Percentiles rank a stretch among this genome's conserved stretches.
These are phyloP conservation scores for Mormyrus lacerda DNA, from an alignment of 2,113 vertebrate species.

Conservation along the genomic window DNA sequence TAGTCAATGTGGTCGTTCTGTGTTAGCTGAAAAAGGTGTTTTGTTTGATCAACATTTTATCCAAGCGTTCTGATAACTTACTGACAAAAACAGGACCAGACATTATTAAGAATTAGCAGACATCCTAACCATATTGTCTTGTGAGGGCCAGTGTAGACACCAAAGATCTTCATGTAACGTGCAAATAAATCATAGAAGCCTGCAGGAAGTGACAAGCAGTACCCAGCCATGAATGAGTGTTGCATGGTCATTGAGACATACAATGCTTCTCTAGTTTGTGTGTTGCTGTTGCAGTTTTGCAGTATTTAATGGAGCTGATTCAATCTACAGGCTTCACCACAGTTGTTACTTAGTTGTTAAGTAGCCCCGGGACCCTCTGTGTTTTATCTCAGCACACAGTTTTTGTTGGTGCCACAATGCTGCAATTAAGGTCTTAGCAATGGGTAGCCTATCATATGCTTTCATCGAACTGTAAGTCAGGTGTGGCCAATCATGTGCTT, in stretches of 20 bases:
- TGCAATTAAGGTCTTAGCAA: neutral
- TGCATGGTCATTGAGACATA: neutral
- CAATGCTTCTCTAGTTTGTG: neutral
- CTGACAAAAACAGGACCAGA: neutral
- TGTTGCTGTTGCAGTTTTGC: neutral
- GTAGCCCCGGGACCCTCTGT: neutral
- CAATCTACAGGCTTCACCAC: neutral
- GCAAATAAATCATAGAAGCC: neutral
- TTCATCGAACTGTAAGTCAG: neutral
- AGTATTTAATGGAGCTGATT: neutral
- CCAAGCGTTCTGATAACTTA: neutral
- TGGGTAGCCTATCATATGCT: neutral
- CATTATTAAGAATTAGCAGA: neutral
- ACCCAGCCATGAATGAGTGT: neutral
- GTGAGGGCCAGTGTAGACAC: neutral
- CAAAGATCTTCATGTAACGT: neutral
- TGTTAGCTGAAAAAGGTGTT: neutral
- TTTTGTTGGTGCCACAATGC: neutral
- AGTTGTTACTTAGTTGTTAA: neutral
- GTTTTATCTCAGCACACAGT: neutral
- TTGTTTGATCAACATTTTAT: neutral
- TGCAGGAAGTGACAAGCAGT: neutral
- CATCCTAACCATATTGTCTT: neutral
- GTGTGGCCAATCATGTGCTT: neutral
- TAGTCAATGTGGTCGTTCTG: neutral